Conservation (phyloP, 2,888 invertebrate genomes). For the Opisthograptis luteolata region DNA sequence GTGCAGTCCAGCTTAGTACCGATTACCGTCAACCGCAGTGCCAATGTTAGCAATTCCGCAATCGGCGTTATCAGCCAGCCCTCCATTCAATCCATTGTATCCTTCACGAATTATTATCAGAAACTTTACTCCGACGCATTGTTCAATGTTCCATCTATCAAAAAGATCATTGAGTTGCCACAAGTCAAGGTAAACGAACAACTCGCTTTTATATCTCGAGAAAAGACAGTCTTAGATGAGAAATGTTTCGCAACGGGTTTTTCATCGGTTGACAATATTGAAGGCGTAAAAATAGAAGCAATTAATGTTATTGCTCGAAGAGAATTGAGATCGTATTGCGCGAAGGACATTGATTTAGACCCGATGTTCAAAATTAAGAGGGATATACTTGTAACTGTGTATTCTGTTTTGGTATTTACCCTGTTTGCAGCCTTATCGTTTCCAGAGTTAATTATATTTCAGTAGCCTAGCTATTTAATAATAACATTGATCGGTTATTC, state of each 20-base stretch:
- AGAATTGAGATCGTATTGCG: conserved; percentile 25
- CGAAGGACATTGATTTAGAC: conserved; percentile 47
- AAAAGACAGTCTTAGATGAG: conserved; percentile 27
- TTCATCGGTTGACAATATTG: conserved; percentile 15
- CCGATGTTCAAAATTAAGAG: conserved; percentile 66
- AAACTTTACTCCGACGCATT: conserved; percentile 38
- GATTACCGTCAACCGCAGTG: conserved; percentile 42
- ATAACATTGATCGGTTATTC: neutral
- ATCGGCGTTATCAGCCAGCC: conserved; percentile 48
- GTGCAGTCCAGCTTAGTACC: conserved; percentile 54
- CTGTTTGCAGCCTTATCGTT: conserved; percentile 75
- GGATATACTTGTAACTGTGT: conserved; percentile 72
- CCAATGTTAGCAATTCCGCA: conserved; percentile 50
- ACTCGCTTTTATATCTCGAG: conserved; percentile 17
- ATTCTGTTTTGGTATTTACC: conserved; percentile 72
- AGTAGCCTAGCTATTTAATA: too few species aligned
- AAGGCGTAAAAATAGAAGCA: conserved; percentile 23
- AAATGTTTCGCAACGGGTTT: conserved; percentile 24
- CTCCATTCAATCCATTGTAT: conserved; percentile 52
- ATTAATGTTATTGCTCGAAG: conserved; percentile 21
- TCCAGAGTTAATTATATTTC: conserved; percentile 45
- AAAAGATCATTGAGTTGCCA: conserved; percentile 39
- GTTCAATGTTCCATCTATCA: conserved; percentile 17
- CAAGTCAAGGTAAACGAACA: conserved; percentile 26
- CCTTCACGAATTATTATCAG: conserved; percentile 46